Percentiles rank a stretch among this genome's conserved stretches.
These are phyloP conservation scores for Dicyrtoma fusca DNA, from an alignment of 2,888 invertebrate genomes.

Conservation along the genomic window DNA sequence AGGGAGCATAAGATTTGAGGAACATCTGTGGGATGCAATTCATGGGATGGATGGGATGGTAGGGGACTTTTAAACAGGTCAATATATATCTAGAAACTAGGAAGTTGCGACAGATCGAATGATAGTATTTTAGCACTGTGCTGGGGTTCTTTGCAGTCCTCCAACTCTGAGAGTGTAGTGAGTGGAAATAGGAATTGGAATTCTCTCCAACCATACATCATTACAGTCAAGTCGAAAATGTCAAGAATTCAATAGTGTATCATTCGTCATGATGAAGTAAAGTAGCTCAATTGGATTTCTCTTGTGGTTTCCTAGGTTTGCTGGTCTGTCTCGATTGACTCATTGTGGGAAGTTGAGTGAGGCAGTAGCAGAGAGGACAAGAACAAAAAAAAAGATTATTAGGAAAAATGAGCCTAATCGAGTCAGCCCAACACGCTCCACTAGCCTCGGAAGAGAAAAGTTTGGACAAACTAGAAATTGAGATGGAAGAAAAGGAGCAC, in stretches of 20 bases:
- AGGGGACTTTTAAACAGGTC: conserved; percentile 6
- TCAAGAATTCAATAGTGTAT: conserved; percentile 30
- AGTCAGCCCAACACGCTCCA: conserved; percentile 37
- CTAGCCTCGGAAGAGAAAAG: conserved; percentile 40
- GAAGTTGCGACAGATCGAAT: background rate
- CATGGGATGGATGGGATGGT: background rate
- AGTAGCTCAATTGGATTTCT: conserved; percentile 35
- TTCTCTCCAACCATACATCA: too few relatives aligned
- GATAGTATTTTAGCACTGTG: background rate
- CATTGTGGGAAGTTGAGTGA: conserved; percentile 20
- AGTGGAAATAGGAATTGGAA: background rate
- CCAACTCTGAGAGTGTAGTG: background rate
- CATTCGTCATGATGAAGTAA: conserved; percentile 33
- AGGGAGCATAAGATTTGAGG: conserved; percentile 17
- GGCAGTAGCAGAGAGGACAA: conserved; percentile 7
- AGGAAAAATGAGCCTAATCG: conserved; percentile 39
- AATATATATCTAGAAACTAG: too few relatives aligned
- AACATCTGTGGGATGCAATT: conserved; percentile 13
- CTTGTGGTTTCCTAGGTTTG: conserved; percentile 33
- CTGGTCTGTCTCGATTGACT: conserved; percentile 17
- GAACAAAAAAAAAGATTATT: conserved; percentile 21
- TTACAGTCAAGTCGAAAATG: conserved; percentile 4
- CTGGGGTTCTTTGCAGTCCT: background rate
- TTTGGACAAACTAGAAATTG: conserved; percentile 42
- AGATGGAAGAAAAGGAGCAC: conserved; percentile 40